Conservation (phyloP, 2,113 vertebrate genomes). For the Genyomyrus donnyi region DNA sequence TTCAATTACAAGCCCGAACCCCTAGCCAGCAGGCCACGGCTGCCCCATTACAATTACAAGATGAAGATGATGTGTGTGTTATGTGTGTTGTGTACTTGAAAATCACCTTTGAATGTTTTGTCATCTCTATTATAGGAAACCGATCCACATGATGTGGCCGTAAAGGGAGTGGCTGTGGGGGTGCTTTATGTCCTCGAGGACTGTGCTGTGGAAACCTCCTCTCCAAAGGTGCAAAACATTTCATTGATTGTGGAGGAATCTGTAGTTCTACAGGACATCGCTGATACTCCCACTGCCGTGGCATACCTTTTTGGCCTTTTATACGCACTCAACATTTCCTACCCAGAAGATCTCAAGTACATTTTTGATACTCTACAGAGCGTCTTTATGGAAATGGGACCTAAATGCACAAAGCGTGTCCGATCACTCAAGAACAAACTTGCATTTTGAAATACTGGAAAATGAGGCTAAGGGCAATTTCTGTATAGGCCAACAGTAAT, state of each 20-base stretch:
- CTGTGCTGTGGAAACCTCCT: not conserved
- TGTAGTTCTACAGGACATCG: not conserved
- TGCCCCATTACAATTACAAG: too few species aligned
- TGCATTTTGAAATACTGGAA: not conserved
- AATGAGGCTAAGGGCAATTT: too few species aligned
- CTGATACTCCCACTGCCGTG: not conserved
- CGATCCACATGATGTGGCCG: not conserved
- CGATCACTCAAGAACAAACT: not conserved
- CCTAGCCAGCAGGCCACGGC: too few species aligned
- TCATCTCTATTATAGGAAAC: not conserved
- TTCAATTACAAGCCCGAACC: too few species aligned
- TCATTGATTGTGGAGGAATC: not conserved
- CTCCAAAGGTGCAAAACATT: not conserved
- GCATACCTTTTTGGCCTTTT: not conserved
- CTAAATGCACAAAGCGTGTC: not conserved
- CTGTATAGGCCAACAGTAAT: too few species aligned
- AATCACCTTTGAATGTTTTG: too few species aligned
- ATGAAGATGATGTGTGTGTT: not conserved
- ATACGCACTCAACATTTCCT: not conserved
- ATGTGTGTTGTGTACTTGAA: not conserved
- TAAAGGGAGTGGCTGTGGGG: not conserved
- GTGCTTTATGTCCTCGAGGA: not conserved
- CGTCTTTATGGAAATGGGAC: not conserved
- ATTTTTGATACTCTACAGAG: not conserved
- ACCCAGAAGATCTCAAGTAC: not conserved